Evolutionary conservation across 2,888 invertebrate genomes (phyloP).

Genomic region (Eupithecia abbreviata): DNA sequence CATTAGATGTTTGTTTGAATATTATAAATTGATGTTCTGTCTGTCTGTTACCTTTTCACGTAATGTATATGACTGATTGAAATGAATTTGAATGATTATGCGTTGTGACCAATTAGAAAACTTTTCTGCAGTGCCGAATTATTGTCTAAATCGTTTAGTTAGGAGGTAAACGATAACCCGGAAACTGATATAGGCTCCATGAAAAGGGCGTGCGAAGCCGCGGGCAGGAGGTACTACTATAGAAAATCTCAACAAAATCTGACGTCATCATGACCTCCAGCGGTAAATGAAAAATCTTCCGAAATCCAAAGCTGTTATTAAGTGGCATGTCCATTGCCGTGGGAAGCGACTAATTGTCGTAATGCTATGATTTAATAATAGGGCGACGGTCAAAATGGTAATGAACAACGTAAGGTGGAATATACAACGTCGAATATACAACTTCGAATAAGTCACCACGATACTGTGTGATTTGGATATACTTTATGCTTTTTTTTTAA

Average conservation of each 20-base stretch:
- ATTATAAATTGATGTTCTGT: too few relatives aligned
- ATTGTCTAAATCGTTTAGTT: too few relatives aligned
- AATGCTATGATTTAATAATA: slow-evolving; percentile 72
- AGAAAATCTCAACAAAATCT: slow-evolving; percentile 11
- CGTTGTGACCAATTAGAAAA: too few relatives aligned
- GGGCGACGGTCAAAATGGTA: slow-evolving; percentile 66
- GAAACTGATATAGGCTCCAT: too few relatives aligned
- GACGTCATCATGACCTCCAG: slow-evolving; percentile 42
- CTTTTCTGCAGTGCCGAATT: too few relatives aligned
- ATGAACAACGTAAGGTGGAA: slow-evolving; percentile 40
- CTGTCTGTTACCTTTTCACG: too few relatives aligned
- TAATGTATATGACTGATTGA: too few relatives aligned
- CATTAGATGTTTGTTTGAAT: too few relatives aligned
- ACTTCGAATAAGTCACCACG: neutral
- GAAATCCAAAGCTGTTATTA: slow-evolving; percentile 56
- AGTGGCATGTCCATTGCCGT: slow-evolving; percentile 58
- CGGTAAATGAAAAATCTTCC: slow-evolving; percentile 40
- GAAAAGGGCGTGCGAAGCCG: too few relatives aligned
- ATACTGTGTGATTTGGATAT: neutral
- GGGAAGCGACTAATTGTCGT: slow-evolving; percentile 65
- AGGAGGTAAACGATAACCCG: too few relatives aligned
- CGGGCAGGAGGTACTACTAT: neutral
- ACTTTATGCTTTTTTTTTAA: too few relatives aligned
- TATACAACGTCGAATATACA: neutral
- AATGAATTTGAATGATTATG: too few relatives aligned